Conservation (phyloP, 2,888 invertebrate species). For the Ommatoiulus sabulosus region DNA sequence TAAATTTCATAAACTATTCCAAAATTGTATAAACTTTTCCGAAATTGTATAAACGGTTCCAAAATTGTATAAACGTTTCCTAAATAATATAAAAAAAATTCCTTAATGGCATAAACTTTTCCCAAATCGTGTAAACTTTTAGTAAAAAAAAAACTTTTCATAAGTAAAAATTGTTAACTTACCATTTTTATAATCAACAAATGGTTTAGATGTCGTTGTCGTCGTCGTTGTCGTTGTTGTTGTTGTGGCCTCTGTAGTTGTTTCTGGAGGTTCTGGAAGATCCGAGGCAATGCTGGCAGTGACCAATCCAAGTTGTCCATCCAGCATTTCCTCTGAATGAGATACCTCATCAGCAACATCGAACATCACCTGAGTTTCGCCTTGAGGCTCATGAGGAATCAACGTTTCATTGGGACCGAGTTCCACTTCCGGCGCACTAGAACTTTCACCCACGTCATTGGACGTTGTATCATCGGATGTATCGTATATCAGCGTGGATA, state of each 20-base stretch:
- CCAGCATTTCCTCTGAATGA: background rate
- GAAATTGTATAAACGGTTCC: no score
- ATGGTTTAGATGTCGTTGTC: slow-evolving; percentile 31
- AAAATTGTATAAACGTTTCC: no score
- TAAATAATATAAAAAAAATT: no score
- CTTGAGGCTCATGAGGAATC: background rate
- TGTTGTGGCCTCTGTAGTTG: slow-evolving; percentile 48
- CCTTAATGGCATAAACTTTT: no score
- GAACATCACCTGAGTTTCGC: background rate
- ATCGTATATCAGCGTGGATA: background rate
- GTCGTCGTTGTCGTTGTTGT: slow-evolving; percentile 23
- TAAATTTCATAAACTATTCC: no score
- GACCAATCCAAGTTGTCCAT: background rate
- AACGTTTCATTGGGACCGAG: background rate
- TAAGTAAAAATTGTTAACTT: background rate
- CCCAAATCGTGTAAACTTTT: no score
- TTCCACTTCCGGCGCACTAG: background rate
- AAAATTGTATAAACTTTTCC: no score
- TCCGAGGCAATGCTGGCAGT: background rate
- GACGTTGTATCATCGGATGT: no score
- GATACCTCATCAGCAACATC: background rate
- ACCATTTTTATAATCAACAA: slow-evolving; percentile 55
- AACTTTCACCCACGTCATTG: background rate
- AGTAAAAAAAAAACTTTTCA: no score
- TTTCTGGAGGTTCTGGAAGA: background rate